Evolutionary conservation across 2,797 vertebrate species (phyloP), one percentile per base, ranked within the genome.

Genomic region (Propithecus deckenii): DNA sequence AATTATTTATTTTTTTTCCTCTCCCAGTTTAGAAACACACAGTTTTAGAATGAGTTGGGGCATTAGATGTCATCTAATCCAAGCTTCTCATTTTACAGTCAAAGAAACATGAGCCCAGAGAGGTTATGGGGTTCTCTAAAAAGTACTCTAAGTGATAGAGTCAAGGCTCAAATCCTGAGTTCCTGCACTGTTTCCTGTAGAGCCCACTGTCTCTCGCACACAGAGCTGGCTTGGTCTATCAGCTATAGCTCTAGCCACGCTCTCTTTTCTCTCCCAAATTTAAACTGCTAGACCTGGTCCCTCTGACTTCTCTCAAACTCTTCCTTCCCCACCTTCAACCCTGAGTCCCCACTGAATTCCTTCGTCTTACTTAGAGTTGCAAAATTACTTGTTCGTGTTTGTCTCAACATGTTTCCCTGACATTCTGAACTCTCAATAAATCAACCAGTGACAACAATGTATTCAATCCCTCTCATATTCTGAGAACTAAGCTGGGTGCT

Each of bases 361-460:
- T 81, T 94, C 20, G 1, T 75, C 74, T 92, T 74, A 79, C 38
- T 91, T 94, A 85, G 75, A 93, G 59, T 76, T 88, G 71, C 69
- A 93, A 93, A 95, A 97, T 76, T 38, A 61, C 74, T 93, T 84
- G 41, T 46, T 91, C 59, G 14, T 91, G 79, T 93, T 91, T 91
- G 32, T 46, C 87, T 94, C 78, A 85, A 86, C 23, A 57, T 0
- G 5, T 72, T 94, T 86, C 43, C 28, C 61, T 94, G 95, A 83
- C 89, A 89, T 90, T 87, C 81, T 93, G 89, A 95, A 91, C 76
- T 94, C 91, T 72, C 93, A 84, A 74, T 93, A 95, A 95, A 92
- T 91, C 92, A 91, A 72, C 67, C 25, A 50, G 83, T 89, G 89
- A 91, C 89, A 95, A 87, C 89, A 90, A 65, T 46, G 41, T 50